Evolutionary conservation across 1,140 invertebrate species (phyloP).

Genomic region (Drosophila auraria): DNA sequence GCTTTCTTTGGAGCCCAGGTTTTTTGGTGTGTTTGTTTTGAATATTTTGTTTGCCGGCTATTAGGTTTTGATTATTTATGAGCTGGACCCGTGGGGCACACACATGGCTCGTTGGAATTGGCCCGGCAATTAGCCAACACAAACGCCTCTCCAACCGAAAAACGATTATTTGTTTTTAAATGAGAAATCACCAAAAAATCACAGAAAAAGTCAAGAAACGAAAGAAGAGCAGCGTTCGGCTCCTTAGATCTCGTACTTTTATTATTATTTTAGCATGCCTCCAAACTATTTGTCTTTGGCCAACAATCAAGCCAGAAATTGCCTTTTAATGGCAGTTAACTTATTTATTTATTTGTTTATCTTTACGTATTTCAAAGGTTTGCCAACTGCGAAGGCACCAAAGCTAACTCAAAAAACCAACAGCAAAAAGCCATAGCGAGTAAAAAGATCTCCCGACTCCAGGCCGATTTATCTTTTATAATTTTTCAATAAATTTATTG

Average conservation of each 20-base stretch:
- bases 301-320: conserved; percentile 66
- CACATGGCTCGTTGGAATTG: conserved; percentile 53
- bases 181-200: conserved; percentile 44
- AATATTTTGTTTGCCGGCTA: conserved; percentile 63
- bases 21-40: conserved; percentile 50
- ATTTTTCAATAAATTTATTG: conserved; percentile 71
- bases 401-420: background rate
- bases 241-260: conserved; percentile 28
- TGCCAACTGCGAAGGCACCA: conserved; percentile 4
- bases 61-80: conserved; percentile 69
- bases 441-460: conserved; percentile 14
- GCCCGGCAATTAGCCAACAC: conserved; percentile 52
- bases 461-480: conserved; percentile 52
- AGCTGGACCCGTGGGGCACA: conserved; percentile 45
- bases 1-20: conserved; percentile 19
- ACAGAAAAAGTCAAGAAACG: conserved; percentile 8
- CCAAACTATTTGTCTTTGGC: conserved; percentile 63
- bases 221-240: conserved; percentile 22
- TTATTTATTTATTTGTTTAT: conserved; percentile 50
- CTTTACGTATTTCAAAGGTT: conserved; percentile 27
- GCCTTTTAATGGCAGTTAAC: conserved; percentile 73
- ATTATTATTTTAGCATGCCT: conserved; percentile 49
- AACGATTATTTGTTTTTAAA: conserved; percentile 51
- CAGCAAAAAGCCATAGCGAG: background rate
- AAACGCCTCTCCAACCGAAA: conserved; percentile 35